A percentile compares a stretch with the other conserved stretches of the same genome.
phyloP scores from a whole-genome alignment of 1,140 invertebrate species.

The Metopolophium dirhodum region DNA sequence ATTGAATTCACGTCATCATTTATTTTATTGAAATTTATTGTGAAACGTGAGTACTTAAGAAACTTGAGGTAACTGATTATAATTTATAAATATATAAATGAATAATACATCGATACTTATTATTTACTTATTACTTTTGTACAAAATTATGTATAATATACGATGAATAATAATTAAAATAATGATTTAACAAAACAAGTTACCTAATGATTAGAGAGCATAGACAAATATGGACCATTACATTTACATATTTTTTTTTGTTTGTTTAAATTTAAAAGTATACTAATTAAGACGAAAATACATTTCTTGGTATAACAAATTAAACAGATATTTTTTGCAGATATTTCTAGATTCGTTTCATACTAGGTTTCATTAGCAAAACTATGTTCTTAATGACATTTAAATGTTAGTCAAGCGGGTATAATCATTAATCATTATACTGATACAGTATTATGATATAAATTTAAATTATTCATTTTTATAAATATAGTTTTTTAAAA shows the following conservation, averaged over 20 bases:
- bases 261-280: background rate
- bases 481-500: background rate
- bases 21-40: background rate
- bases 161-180: background rate
- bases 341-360: background rate
- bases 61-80: background rate
- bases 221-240: background rate
- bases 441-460: background rate
- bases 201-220: background rate
- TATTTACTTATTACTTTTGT: background rate
- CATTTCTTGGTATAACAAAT: background rate
- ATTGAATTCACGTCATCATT: conserved; percentile 31
- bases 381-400: background rate
- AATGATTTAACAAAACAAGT: background rate
- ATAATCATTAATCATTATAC: background rate
- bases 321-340: background rate
- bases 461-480: background rate
- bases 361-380: background rate
- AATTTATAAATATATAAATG: background rate
- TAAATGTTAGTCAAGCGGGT: background rate
- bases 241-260: background rate
- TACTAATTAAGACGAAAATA: background rate
- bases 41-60: background rate
- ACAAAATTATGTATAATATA: background rate
- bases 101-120: background rate